Base-by-base conservation (phyloP, 1,140 invertebrate genomes). In the Drosophila truncata region DNA sequence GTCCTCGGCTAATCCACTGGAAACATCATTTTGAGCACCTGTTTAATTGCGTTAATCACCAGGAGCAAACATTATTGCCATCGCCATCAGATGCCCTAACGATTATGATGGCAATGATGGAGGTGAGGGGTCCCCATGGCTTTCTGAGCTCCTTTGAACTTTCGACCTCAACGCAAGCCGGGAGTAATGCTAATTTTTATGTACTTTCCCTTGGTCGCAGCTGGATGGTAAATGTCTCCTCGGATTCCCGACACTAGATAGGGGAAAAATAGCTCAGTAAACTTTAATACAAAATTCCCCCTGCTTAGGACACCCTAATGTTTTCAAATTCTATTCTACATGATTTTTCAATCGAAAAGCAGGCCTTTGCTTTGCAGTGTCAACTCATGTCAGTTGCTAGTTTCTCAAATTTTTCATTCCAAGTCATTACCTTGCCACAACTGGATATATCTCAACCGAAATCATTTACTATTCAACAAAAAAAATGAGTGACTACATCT, bases 21-120 rank as follows among this genome's bases (percentile, higher is more conserved):
- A 88, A 92, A 88, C 87, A 92, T 91, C 91, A 92, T 92, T 92
- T 78, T 86, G 91, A 92, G 91, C 91, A 92, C 91, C 91, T 92
- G 91, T 91, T 91, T 92, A 92, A 92, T 92, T 92, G 91, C 91
- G 79, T 91, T 92, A 92, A 92, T 92, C 86, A 88, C 80, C 81
- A 70, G 74, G 33, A 88, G 80, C 84, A 79, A 85, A 76, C 85
- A 79, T 88, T 90, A 88, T 83, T 70, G 78, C 74, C 77, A 63
- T 29, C 46, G 52, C 46, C 46, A 49, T 72, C 50, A 57, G 71
- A 49, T 61, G 57, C n/a, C 35, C 44, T n/a, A 39, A 70, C 55
- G 71, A 58, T 81, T 50, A 59, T 78, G 50, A 65, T 35, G 46
- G 46, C 23, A 62, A 62, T 39, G 4, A 14, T 11, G 44, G 44